phyloP scores from a whole-genome alignment of 2,888 invertebrate genomes.

The Molanna angustata region DNA sequence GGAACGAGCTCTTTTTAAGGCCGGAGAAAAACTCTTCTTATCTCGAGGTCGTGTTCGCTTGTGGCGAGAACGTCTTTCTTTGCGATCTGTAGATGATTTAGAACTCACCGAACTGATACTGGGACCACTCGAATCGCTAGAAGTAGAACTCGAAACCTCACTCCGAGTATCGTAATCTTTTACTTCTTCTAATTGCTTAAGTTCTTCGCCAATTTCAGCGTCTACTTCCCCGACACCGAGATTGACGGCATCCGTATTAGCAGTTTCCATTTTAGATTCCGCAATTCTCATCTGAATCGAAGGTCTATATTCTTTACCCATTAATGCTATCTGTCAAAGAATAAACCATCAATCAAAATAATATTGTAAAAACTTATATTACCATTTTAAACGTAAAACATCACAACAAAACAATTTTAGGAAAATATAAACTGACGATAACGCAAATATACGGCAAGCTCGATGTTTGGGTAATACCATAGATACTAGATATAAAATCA shows the following conservation, averaged over 20 bases:
- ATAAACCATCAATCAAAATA: no score
- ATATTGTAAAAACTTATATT: no score
- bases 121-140: slow-evolving; percentile 67
- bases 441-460: no score
- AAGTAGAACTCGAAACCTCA: slow-evolving; percentile 82
- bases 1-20: slow-evolving; percentile 40
- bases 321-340: no score
- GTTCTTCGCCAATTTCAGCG: slow-evolving; percentile 75
- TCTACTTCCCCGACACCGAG: slow-evolving; percentile 65
- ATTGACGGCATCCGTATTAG: slow-evolving; percentile 60
- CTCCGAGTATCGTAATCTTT: slow-evolving; percentile 81
- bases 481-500: no score
- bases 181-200: slow-evolving; percentile 72
- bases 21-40: slow-evolving; percentile 40
- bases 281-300: slow-evolving; percentile 37
- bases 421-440: no score
- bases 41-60: slow-evolving; percentile 45
- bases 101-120: slow-evolving; percentile 78
- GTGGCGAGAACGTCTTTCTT: slow-evolving; percentile 56
- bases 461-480: no score
- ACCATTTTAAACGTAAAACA: no score
- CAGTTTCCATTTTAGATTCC: slow-evolving; percentile 45
- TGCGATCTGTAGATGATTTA: slow-evolving; percentile 58
- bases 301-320: no score
- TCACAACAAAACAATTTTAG: no score